Conservation (phyloP, 1,140 invertebrate genomes). For the Eurosta solidaginis region DNA sequence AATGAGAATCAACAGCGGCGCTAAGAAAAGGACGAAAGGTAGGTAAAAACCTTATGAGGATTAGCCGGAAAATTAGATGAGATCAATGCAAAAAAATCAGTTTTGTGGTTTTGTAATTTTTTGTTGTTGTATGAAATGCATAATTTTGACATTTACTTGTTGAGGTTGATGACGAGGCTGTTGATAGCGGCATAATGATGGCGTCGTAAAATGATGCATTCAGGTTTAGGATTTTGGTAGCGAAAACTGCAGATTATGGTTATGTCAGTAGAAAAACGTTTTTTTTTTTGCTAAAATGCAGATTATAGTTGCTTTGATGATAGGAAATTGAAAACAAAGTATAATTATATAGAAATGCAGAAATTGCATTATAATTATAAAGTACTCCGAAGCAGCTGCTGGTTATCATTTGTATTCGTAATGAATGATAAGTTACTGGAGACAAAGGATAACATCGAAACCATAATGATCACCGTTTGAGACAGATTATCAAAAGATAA, state of each 20-base stretch:
- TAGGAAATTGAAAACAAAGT: not conserved
- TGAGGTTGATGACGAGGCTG: not conserved
- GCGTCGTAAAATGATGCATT: not conserved
- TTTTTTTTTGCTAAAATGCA: not conserved
- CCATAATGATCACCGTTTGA: no score
- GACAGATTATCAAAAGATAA: no score
- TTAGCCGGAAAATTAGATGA: slow-evolving; percentile 10
- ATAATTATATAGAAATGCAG: no score
- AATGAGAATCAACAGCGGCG: not conserved
- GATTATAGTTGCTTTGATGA: not conserved
- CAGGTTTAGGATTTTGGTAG: not conserved
- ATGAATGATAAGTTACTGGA: no score
- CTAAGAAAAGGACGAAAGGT: not conserved
- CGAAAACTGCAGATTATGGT: not conserved
- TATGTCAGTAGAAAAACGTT: not conserved
- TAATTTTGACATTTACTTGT: not conserved
- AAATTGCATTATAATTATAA: no score
- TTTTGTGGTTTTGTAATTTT: not conserved
- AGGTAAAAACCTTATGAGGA: not conserved
- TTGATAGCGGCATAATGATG: not conserved
- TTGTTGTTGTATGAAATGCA: not conserved
- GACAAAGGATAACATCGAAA: no score
- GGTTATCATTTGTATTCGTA: no score
- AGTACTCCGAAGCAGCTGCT: no score
- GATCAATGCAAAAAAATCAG: not conserved